Conservation (phyloP, 2,797 vertebrate genomes). For the Poecile montanus region DNA sequence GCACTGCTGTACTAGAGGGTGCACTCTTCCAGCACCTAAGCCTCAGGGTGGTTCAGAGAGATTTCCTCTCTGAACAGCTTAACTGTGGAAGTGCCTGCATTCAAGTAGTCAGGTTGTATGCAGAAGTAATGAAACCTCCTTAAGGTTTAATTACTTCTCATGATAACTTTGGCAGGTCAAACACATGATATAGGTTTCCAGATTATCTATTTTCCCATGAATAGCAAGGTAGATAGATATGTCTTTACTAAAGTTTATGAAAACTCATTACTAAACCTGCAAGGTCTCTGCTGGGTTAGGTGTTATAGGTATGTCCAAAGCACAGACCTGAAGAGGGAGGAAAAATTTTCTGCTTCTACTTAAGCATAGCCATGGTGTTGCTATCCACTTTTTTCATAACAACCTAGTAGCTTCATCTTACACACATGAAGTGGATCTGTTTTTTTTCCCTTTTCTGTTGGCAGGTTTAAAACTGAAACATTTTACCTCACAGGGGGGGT, state of each 20-base stretch:
- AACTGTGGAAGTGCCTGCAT: neutral
- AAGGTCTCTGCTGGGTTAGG: neutral
- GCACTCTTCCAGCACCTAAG: neutral
- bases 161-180: neutral
- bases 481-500: neutral
- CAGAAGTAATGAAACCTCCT: neutral
- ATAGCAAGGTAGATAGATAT: neutral
- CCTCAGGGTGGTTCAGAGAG: neutral
- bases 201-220: neutral
- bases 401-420: neutral
- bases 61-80: neutral
- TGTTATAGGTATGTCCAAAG: neutral
- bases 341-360: neutral
- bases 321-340: neutral
- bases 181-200: neutral
- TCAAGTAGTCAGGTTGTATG: neutral
- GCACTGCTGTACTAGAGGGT: neutral
- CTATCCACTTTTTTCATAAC: neutral
- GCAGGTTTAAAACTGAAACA: neutral
- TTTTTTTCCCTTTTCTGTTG: neutral
- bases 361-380: neutral
- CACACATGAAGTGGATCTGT: rapidly evolving
- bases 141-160: neutral
- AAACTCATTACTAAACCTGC: neutral
- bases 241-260: neutral